phyloP scores from a whole-genome alignment of 2,888 invertebrate species.

The Eupithecia subumbrata region DNA sequence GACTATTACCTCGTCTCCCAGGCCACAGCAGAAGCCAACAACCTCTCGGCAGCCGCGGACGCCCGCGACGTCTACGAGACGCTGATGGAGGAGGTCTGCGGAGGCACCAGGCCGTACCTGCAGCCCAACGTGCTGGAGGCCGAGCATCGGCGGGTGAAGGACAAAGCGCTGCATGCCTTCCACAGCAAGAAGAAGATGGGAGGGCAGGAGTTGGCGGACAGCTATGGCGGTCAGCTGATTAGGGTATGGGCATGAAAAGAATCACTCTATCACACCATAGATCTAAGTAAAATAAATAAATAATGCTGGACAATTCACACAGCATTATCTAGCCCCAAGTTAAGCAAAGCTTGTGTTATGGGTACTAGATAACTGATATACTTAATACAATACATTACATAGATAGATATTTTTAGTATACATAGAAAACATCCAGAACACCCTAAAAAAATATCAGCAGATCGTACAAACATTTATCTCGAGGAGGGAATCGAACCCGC shows the following conservation, averaged over 20 bases:
- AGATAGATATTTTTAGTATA: too few species aligned
- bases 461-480: too few species aligned
- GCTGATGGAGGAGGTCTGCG: constrained; percentile 97
- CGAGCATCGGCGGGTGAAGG: constrained; percentile 91
- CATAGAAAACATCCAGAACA: too few species aligned
- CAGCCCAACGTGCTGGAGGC: constrained; percentile 90
- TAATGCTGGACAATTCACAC: too few species aligned
- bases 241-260: constrained; percentile 74
- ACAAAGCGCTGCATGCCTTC: constrained; percentile 90
- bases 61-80: constrained; percentile 95
- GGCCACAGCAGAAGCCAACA: constrained; percentile 98
- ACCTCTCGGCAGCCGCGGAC: constrained; percentile 96
- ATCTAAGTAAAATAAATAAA: too few species aligned
- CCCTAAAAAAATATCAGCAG: too few species aligned
- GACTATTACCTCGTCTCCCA: not conserved
- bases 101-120: constrained; percentile 96
- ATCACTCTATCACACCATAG: too few species aligned
- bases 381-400: too few species aligned
- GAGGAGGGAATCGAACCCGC: too few species aligned
- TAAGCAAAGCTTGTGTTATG: too few species aligned
- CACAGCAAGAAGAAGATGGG: constrained; percentile 97
- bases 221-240: constrained; percentile 90
- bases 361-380: too few species aligned
- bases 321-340: too few species aligned
- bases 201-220: constrained; percentile 94